Base-by-base conservation (phyloP, 2,888 invertebrate genomes). In the Thecophora atra region DNA sequence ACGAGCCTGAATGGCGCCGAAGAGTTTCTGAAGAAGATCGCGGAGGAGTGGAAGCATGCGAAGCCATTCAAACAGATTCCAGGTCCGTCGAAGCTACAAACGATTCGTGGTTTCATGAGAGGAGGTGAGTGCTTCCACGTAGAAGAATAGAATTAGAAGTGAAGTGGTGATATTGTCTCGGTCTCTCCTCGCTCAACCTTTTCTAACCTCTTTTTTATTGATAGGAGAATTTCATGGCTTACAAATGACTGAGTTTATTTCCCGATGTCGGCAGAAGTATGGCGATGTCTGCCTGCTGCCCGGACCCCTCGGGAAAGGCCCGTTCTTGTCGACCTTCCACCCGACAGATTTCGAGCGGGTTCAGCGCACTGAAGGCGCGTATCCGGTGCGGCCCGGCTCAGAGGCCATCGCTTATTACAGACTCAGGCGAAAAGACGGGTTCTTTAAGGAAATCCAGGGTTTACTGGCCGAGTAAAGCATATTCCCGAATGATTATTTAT, bases 261-360 rank as follows among this genome's bases (percentile, higher is more conserved):
- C 67, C 0, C 70, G 66, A 2, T 76, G 78, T n/a, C 78, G 78
- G 0, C 15, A 79, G 15, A 77, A 77, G 19, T 82, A 86, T 76
- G 89, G 89, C 0, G 79, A 87, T 30, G 81, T 87, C 2, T 84
- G 84, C 13, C 79, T 83, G 65, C 73, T 89, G 15, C 85, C 85
- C 5, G 87, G 87, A 8, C 66, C 88, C 4, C 79, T 83, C 28
- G 83, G 84, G 3, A 78, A 80, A 72, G 71, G 76, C 0, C 77
- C 81, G 58, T 76, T 87, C n/a, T 82, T 89, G 1, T 77, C 88
- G 15, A 75, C 87, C 4, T 89, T 88, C 76, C 85, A 88, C 79
- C 88, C 89, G 1, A 86, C 88, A n/a, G 88, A 89, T 77, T 86
- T 89, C 56, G 86, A 87, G 77, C 84, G 85, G 79, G 78, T 88